These are phyloP conservation scores for Drosophila ezoana DNA, from an alignment of 2,888 invertebrate genomes.

Conservation along the genomic window DNA sequence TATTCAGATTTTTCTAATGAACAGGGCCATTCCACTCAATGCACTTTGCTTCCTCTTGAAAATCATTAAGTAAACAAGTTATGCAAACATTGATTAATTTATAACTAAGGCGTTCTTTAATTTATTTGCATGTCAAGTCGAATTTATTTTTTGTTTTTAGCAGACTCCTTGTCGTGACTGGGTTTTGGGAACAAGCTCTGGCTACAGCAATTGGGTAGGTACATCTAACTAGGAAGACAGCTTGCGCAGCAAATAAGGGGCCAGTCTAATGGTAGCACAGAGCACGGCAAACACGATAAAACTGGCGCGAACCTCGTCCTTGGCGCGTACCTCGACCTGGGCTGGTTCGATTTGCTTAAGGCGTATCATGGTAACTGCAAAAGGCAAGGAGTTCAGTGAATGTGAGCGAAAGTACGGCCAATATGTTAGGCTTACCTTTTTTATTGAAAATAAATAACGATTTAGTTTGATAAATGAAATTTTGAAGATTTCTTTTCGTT, in stretches of 20 bases:
- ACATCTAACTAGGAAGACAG: conserved; percentile 1
- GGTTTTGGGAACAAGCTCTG: neutral
- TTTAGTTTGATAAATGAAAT: conserved; percentile 5
- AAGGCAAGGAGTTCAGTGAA: neutral
- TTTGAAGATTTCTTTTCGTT: conserved; percentile 20
- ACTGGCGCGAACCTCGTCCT: conserved; percentile 51
- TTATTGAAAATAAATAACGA: neutral
- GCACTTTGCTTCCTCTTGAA: neutral
- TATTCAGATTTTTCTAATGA: no score
- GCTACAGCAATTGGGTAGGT: neutral
- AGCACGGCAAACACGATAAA: conserved; percentile 55
- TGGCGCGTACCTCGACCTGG: conserved; percentile 33
- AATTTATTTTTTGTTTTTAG: neutral
- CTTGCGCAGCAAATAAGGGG: conserved; percentile 43
- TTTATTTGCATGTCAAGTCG: conserved; percentile 1
- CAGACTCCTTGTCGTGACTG: neutral
- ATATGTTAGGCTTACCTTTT: conserved; percentile 12
- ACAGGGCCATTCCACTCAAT: neutral
- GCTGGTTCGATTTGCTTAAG: conserved; percentile 30
- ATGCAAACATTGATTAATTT: neutral
- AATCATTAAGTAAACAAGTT: neutral
- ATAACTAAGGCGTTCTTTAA: neutral
- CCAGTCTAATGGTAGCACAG: conserved; percentile 53
- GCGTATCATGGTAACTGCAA: conserved; percentile 56
- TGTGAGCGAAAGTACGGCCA: no score